Base-by-base conservation (phyloP, 2,888 invertebrate species). In the Acanthacorydalis orientalis region DNA sequence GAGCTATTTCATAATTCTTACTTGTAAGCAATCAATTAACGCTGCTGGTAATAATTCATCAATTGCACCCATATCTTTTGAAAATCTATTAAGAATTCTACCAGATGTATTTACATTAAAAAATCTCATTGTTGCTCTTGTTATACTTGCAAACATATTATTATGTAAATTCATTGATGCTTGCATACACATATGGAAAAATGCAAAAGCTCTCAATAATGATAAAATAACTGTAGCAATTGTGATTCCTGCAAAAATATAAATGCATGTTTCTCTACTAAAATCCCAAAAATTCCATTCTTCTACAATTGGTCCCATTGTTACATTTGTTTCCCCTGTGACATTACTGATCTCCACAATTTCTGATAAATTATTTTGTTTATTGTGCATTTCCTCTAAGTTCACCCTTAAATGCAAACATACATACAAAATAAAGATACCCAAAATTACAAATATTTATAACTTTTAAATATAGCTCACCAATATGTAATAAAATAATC, bases 401-500 rank as follows among this genome's bases (percentile, higher is more conserved):
- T 63, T 64, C 6, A 63, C 60, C 64, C 64, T 64, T 48, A 44
- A 57, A 23, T 23, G 6, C 23, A 23, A 23, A 23, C 23, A 23
- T 23, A 23, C 56, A 49, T 16, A 38, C 38, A 34, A 46, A 12
- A 32, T 34, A 45, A 32, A 12, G 14, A 44, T n/a, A 43, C 7
- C 12, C 7, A 43, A 15, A 31, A 43, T n/a, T n/a, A n/a, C n/a
- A 43, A 14, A 3, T 4, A 14, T 41, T 15, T 16, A 12, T 15
- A 4, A 15, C 3, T 41, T 11, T 6, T 40, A 10, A 7, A 42
- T 42, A 6, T 7, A 14, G 11, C 65, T 68, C 57, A 80, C 87
- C 86, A 88, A 58, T 74, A 78, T 7, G 82, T 75, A 7, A 87
- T 74, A 69, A 84, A 89, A 66, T 78, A 86, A 61, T 89, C 89